phyloP scores from a whole-genome alignment of 92 coral and sea anemone species.

The Phenganax stokvisi region DNA sequence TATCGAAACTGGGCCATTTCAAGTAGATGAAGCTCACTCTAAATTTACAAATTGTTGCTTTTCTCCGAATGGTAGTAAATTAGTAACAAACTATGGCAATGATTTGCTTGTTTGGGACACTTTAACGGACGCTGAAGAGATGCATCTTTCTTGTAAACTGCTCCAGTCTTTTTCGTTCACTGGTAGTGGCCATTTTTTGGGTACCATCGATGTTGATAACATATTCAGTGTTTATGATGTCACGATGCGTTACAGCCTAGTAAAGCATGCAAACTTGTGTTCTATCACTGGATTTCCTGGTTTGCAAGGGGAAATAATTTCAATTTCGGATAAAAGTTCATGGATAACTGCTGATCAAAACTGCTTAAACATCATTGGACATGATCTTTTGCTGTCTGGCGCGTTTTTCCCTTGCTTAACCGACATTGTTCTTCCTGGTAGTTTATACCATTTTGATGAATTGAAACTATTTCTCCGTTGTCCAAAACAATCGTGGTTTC shows the following conservation, averaged over 20 bases:
- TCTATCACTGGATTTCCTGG: background rate
- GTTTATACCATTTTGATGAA: background rate
- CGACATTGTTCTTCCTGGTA: background rate
- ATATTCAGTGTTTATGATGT: background rate
- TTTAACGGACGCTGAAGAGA: constrained; percentile 4
- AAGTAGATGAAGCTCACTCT: constrained; percentile 17
- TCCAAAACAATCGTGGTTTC: background rate
- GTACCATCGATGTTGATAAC: background rate
- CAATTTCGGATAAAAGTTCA: background rate
- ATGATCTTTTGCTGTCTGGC: background rate
- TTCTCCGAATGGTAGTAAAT: constrained; percentile 20
- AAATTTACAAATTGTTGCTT: constrained; percentile 32
- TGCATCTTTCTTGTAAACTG: background rate
- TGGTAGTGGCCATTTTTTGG: background rate
- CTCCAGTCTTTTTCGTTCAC: background rate
- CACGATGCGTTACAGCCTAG: background rate
- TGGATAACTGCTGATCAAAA: background rate
- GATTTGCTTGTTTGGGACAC: constrained; percentile 35
- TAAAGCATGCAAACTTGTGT: background rate
- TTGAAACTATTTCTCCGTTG: background rate
- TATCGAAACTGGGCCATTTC: constrained; percentile 18
- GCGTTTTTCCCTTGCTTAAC: background rate
- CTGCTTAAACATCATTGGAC: background rate
- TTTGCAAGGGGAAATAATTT: background rate
- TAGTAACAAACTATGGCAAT: constrained; percentile 23